A percentile compares a stretch with the other conserved stretches of the same genome.
Conservation (phyloP, 2,113 vertebrate genomes). For the Illadopsis cleaveri region DNA sequence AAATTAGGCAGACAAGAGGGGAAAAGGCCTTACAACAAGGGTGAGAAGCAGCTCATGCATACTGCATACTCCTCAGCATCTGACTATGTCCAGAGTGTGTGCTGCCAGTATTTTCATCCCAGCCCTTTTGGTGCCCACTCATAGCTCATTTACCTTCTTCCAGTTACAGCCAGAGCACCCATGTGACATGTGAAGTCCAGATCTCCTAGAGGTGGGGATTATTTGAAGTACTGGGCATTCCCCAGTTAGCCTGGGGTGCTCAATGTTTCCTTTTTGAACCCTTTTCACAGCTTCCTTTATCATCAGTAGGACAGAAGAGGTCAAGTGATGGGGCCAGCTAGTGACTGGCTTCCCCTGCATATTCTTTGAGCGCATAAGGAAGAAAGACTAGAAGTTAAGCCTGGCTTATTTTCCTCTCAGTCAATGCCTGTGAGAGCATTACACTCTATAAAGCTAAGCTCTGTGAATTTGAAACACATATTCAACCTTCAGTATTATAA, state of each 20-base stretch:
- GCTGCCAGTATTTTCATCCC: neutral
- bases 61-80: neutral
- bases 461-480: neutral
- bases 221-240: neutral
- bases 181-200: fast-evolving
- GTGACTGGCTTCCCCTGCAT: neutral
- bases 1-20: neutral
- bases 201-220: neutral
- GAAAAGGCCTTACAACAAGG: neutral
- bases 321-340: neutral
- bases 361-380: neutral
- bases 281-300: neutral
- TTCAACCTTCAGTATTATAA: neutral
- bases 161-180: neutral
- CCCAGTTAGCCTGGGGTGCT: neutral
- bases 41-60: neutral
- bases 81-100: fast-evolving
- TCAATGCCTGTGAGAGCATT: neutral
- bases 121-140: neutral
- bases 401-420: neutral
- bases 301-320: neutral
- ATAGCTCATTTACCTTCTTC: neutral
- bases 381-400: neutral
- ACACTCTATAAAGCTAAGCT: neutral
- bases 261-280: neutral